A percentile compares a stretch with the other conserved stretches of the same genome.
phyloP scores from a whole-genome alignment of 30 jellyfish, hydroid and myxozoan species.

The Hydra vulgaris region DNA sequence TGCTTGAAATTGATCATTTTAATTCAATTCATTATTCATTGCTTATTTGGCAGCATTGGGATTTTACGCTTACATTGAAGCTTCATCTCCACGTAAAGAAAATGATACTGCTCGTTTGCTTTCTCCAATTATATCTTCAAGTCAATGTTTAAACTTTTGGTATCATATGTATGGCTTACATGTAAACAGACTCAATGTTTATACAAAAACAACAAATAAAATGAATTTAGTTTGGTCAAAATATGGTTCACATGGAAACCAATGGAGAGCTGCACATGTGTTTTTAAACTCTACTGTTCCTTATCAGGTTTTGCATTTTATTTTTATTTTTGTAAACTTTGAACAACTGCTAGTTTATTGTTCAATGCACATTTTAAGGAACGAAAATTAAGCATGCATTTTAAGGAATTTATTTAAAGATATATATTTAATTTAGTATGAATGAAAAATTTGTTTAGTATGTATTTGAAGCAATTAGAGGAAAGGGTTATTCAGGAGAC shows the following conservation, averaged over 20 bases:
- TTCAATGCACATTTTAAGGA: too few species aligned
- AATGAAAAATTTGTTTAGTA: slow-evolving; percentile 21
- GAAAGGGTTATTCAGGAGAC: slow-evolving; percentile 83
- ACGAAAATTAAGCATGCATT: too few species aligned
- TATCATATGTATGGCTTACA: slow-evolving; percentile 96
- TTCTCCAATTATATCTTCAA: slow-evolving; percentile 39
- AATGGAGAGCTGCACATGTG: slow-evolving; percentile 87
- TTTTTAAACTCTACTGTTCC: slow-evolving; percentile 44
- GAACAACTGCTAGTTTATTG: too few species aligned
- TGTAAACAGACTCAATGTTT: slow-evolving; percentile 70
- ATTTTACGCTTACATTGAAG: slow-evolving; percentile 76
- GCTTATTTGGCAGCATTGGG: slow-evolving; percentile 53
- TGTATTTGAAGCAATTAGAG: slow-evolving; percentile 89
- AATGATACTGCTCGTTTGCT: slow-evolving; percentile 88
- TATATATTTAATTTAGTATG: too few species aligned
- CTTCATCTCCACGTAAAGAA: slow-evolving; percentile 70
- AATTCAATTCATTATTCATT: neutral
- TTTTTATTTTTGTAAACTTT: too few species aligned
- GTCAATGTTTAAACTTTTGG: slow-evolving; percentile 89
- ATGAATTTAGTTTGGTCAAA: slow-evolving; percentile 80
- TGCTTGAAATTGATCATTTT: too few species aligned
- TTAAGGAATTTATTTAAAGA: neutral
- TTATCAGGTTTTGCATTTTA: slow-evolving; percentile 41
- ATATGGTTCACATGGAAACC: slow-evolving; percentile 85
- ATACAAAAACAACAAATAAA: slow-evolving; percentile 26